Conservation (phyloP, 1,140 invertebrate genomes). For the Steinernema feltiae region DNA sequence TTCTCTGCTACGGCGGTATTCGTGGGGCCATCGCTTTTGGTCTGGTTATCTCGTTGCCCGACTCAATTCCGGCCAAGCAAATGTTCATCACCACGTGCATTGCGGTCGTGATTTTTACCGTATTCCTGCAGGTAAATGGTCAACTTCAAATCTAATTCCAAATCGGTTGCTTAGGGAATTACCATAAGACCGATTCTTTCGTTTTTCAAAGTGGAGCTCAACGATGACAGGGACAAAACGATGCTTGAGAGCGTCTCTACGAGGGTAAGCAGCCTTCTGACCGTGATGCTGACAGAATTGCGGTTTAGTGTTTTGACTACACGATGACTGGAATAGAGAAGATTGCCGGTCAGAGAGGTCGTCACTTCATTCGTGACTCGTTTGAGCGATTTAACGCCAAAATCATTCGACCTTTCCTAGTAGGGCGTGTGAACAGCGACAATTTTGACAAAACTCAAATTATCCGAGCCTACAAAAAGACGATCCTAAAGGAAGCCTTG, state of each 20-base stretch:
- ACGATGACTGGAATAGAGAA: slow-evolving; percentile 45
- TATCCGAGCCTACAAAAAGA: slow-evolving; percentile 49
- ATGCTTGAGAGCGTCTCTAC: slow-evolving; percentile 50
- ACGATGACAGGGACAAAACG: slow-evolving; percentile 35
- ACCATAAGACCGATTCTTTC: slow-evolving; percentile 62
- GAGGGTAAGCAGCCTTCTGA: slow-evolving; percentile 50
- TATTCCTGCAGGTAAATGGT: slow-evolving; percentile 60
- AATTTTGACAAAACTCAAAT: slow-evolving; percentile 45
- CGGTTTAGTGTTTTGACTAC: slow-evolving; percentile 43
- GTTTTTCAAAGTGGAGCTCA: slow-evolving; percentile 60
- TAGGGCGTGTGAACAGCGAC: slow-evolving; percentile 38
- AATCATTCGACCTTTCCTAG: slow-evolving; percentile 47
- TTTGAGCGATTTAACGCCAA: slow-evolving; percentile 55
- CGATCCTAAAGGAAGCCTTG: slow-evolving; percentile 47
- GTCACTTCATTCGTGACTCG: slow-evolving; percentile 40
- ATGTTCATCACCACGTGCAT: slow-evolving; percentile 63
- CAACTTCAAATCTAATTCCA: neutral
- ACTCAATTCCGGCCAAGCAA: slow-evolving; percentile 57
- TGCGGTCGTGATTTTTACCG: slow-evolving; percentile 63
- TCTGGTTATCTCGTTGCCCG: slow-evolving; percentile 60
- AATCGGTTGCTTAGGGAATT: slow-evolving; percentile 56
- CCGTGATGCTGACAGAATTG: neutral
- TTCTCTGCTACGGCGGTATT: slow-evolving; percentile 63
- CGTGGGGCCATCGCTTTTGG: too few species aligned
- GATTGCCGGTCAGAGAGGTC: slow-evolving; percentile 38